Evolutionary conservation across 2,888 invertebrate genomes (phyloP).

Genomic region (Drosophila monieri): DNA sequence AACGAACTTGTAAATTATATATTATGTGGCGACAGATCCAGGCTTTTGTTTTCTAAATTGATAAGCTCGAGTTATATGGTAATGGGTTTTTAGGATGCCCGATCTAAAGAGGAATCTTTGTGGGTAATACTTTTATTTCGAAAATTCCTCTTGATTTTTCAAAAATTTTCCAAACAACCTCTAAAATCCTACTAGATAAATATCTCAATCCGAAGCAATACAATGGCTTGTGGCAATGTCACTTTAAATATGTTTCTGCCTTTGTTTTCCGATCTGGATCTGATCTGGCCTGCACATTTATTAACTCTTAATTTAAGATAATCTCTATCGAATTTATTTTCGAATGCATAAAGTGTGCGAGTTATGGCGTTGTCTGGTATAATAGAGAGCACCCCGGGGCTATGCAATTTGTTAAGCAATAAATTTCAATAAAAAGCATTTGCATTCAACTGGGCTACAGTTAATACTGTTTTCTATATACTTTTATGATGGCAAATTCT

Average conservation of each 20-base stretch:
- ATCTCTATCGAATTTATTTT: conserved; percentile 28
- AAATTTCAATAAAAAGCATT: conserved; percentile 26
- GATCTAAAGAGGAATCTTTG: neutral
- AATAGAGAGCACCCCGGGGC: conserved; percentile 37
- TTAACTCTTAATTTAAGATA: conserved; percentile 45
- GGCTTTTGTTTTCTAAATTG: conserved; percentile 35
- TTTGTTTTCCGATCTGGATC: conserved; percentile 24
- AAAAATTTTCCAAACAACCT: neutral
- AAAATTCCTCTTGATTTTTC: neutral
- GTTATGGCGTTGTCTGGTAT: conserved; percentile 29
- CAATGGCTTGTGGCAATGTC: conserved; percentile 31
- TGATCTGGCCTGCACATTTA: conserved; percentile 24
- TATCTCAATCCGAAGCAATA: conserved; percentile 22
- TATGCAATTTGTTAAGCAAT: conserved; percentile 39
- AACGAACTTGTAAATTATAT: conserved; percentile 59
- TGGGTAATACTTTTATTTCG: neutral
- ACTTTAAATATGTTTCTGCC: conserved; percentile 33
- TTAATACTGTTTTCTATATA: neutral
- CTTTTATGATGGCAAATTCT: neutral
- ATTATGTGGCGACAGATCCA: conserved; percentile 20
- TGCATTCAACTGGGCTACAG: conserved; percentile 14
- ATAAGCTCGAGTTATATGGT: conserved; percentile 46
- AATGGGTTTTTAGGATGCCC: conserved; percentile 32
- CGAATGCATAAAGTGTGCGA: conserved; percentile 22
- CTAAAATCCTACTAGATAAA: neutral